These are phyloP conservation scores for Drosophila quadrilineata DNA, from an alignment of 1,140 invertebrate species.

Conservation along the genomic window DNA sequence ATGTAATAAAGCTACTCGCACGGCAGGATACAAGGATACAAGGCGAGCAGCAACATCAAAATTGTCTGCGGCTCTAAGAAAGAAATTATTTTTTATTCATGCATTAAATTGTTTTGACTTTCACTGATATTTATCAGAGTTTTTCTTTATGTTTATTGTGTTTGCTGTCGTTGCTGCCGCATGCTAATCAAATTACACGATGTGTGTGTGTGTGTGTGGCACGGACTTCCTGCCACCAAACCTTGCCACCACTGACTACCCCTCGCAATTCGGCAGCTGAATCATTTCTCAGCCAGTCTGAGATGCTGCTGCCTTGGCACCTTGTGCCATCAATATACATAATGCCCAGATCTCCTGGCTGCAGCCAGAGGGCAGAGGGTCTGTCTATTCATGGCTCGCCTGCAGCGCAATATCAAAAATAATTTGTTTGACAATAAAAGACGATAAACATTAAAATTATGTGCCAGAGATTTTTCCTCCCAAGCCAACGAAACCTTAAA, in stretches of 20 bases:
- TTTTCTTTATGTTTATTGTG: slow-evolving; percentile 71
- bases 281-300: slow-evolving; percentile 67
- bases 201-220: slow-evolving; percentile 32
- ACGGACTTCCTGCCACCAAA: neutral
- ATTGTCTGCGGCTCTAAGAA: slow-evolving; percentile 14
- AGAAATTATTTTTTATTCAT: slow-evolving; percentile 75
- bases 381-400: slow-evolving; percentile 34
- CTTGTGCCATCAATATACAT: slow-evolving; percentile 44
- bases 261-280: slow-evolving; percentile 64
- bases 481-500: slow-evolving; percentile 2
- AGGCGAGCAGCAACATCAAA: too few species aligned
- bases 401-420: slow-evolving; percentile 79
- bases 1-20: slow-evolving; percentile 59
- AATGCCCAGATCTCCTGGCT: slow-evolving; percentile 35
- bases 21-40: slow-evolving; percentile 44
- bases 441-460: slow-evolving; percentile 81
- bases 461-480: slow-evolving; percentile 55
- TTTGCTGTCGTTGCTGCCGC: slow-evolving; percentile 32
- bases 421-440: slow-evolving; percentile 81
- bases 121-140: slow-evolving; percentile 55
- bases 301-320: slow-evolving; percentile 26
- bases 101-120: slow-evolving; percentile 80
- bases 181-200: slow-evolving; percentile 77
- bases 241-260: slow-evolving; percentile 23
- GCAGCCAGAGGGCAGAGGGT: too few species aligned